These are phyloP conservation scores for Nanorana parkeri DNA, from an alignment of 2,113 vertebrate species.

Conservation along the genomic window DNA sequence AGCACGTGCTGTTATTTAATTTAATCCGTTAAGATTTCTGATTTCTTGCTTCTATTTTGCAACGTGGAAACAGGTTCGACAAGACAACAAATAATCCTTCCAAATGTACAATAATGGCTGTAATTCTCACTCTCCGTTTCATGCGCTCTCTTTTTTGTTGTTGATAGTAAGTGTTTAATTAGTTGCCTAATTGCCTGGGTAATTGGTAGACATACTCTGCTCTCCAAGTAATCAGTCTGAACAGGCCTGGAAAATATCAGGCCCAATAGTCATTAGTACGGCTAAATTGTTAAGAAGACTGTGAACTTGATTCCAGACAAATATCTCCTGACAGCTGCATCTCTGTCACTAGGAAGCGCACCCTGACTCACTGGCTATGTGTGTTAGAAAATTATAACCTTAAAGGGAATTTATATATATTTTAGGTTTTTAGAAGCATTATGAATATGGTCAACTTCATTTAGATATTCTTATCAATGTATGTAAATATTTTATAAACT, in stretches of 20 bases:
- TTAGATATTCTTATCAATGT: too few species aligned
- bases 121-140: conserved; percentile 63
- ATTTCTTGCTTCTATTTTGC: conserved; percentile 46
- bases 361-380: not conserved
- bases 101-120: conserved; percentile 59
- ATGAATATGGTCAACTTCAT: too few species aligned
- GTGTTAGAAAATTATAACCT: not conserved
- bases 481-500: too few species aligned
- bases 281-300: conserved; percentile 82
- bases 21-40: conserved; percentile 22
- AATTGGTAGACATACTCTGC: conserved; percentile 99
- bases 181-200: conserved; percentile 99
- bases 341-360: not conserved
- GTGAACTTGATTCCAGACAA: conserved; percentile 73
- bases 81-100: conserved; percentile 83
- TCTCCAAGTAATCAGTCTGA: conserved; percentile 99
- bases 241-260: conserved; percentile 96
- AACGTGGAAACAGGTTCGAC: conserved; percentile 60
- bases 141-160: conserved; percentile 84
- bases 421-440: too few species aligned
- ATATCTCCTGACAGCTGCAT: conserved; percentile 65
- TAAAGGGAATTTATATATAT: too few species aligned
- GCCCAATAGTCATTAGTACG: conserved; percentile 98
- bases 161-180: conserved; percentile 99
- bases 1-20: conserved; percentile 24